Evolutionary conservation across 2,797 vertebrate genomes (phyloP).

Genomic region (Channa striata): DNA sequence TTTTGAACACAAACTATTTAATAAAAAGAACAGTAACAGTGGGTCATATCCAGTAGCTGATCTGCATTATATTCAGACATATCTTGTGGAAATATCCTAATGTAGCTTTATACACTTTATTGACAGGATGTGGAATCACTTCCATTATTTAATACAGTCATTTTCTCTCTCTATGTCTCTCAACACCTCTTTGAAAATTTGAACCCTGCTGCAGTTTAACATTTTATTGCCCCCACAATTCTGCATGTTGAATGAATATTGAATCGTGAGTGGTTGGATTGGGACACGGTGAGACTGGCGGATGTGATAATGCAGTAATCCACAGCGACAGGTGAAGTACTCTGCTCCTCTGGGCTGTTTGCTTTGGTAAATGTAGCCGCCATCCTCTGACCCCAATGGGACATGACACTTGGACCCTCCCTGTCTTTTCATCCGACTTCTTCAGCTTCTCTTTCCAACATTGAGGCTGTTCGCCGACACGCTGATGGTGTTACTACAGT

Average conservation of each 20-base stretch:
- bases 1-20: background rate
- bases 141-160: conserved; percentile 3
- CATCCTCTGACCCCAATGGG: conserved; percentile 80
- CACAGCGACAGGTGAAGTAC: conserved; percentile 78
- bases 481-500: conserved; percentile 12
- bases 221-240: conserved; percentile 56
- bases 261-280: conserved; percentile 63
- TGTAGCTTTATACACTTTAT: background rate
- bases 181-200: conserved; percentile 25
- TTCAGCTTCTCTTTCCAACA: conserved; percentile 19
- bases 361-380: conserved; percentile 79
- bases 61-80: background rate
- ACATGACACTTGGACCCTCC: conserved; percentile 76
- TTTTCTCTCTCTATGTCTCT: background rate
- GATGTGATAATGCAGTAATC: conserved; percentile 75
- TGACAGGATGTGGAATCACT: background rate
- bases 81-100: background rate
- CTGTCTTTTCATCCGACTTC: conserved; percentile 48
- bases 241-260: conserved; percentile 69
- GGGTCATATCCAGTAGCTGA: too few relatives aligned
- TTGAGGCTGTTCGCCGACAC: conserved; percentile 5
- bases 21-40: too few relatives aligned
- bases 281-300: conserved; percentile 60
- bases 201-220: conserved; percentile 47
- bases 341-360: conserved; percentile 77